These are phyloP conservation scores for Papilio protenor DNA, from an alignment of 2,888 invertebrate species.

Conservation along the genomic window DNA sequence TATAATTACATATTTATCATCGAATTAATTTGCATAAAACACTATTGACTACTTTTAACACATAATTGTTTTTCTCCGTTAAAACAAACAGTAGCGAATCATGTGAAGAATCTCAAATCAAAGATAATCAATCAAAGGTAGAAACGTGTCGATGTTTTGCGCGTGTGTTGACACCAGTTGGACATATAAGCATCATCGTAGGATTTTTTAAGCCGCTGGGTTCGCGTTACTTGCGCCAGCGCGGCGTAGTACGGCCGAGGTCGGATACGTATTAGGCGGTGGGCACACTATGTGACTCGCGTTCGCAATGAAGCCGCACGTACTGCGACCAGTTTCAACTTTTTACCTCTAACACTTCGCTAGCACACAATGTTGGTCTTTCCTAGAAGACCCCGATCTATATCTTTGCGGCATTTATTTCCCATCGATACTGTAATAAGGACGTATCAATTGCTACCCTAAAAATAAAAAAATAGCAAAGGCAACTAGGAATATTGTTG, in stretches of 20 bases:
- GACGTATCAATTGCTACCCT: neutral
- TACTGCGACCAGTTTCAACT: constrained; percentile 48
- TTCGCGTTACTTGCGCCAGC: constrained; percentile 51
- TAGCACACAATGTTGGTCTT: constrained; percentile 36
- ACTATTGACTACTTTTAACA: neutral
- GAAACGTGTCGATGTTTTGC: constrained; percentile 13
- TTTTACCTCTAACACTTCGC: constrained; percentile 40
- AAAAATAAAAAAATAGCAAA: neutral
- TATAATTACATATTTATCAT: neutral
- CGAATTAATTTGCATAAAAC: neutral
- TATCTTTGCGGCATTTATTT: constrained; percentile 36
- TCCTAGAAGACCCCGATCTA: constrained; percentile 36
- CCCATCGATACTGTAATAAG: constrained; percentile 5
- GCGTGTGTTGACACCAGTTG: constrained; percentile 18
- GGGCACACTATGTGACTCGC: constrained; percentile 70
- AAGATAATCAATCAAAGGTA: constrained; percentile 13
- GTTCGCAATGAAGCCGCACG: constrained; percentile 60
- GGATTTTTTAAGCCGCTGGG: constrained; percentile 19
- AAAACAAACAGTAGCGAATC: neutral
- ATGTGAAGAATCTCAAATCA: neutral
- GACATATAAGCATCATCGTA: constrained; percentile 23
- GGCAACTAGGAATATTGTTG: neutral
- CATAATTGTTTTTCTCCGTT: neutral
- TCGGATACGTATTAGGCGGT: constrained; percentile 75
- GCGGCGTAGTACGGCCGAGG: constrained; percentile 61